Evolutionary conservation across 2,113 vertebrate genomes (phyloP).

Genomic region (Mionectes macconnelli): DNA sequence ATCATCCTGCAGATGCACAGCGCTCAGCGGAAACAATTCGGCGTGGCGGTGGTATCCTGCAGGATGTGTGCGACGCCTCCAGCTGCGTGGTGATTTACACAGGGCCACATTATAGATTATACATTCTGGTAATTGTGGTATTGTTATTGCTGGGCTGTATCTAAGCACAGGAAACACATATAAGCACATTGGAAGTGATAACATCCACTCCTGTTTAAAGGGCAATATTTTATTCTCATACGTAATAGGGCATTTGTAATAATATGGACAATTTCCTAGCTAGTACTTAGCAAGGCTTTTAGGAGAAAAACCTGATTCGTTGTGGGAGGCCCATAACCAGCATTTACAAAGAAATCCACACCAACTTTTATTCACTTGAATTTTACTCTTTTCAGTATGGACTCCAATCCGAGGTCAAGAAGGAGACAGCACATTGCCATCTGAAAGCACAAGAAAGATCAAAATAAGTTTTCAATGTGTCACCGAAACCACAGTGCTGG

Average conservation of each 20-base stretch:
- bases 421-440: background rate
- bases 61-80: constrained; percentile 61
- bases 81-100: constrained; percentile 33
- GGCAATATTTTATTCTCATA: background rate
- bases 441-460: background rate
- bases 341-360: background rate
- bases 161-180: constrained; percentile 65
- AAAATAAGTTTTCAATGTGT: background rate
- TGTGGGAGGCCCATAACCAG: background rate
- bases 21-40: constrained; percentile 64
- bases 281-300: background rate
- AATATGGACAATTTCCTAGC: background rate
- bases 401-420: background rate
- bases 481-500: constrained; percentile 25
- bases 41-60: constrained; percentile 68
- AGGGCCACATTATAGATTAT: constrained; percentile 34
- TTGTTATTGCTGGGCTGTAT: constrained; percentile 49
- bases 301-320: background rate
- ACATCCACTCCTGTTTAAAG: constrained; percentile 25
- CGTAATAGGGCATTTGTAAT: accelerated
- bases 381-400: background rate
- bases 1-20: constrained; percentile 30
- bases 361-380: background rate
- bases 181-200: constrained; percentile 40
- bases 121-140: constrained; percentile 57